Evolutionary conservation across 2,888 invertebrate species (phyloP).

Genomic region (Drosophila engyochracea): DNA sequence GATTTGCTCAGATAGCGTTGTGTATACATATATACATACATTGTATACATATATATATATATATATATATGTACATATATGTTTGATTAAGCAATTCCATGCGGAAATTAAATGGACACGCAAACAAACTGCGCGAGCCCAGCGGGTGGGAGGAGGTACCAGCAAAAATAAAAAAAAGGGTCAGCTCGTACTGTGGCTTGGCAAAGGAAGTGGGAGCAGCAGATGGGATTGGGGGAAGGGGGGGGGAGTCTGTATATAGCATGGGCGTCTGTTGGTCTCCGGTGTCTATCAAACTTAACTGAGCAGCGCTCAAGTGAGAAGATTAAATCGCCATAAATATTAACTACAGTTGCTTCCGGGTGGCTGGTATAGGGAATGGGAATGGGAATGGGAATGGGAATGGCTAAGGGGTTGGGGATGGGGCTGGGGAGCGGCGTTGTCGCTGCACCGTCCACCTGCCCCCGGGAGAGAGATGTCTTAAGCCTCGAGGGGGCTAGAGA

Average conservation of each 20-base stretch:
- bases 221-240: conserved; percentile 3
- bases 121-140: conserved; percentile 62
- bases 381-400: not conserved
- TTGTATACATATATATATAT: not conserved
- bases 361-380: not conserved
- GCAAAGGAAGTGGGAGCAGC: conserved; percentile 1
- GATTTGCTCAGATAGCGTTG: conserved; percentile 34
- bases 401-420: not conserved
- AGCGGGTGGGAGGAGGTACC: conserved; percentile 10
- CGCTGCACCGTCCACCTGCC: conserved; percentile 1
- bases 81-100: conserved; percentile 79
- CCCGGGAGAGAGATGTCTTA: conserved; percentile 8
- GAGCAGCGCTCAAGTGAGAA: conserved; percentile 79
- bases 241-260: not conserved
- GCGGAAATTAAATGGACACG: conserved; percentile 82
- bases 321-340: conserved; percentile 83
- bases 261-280: conserved; percentile 7
- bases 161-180: conserved; percentile 46
- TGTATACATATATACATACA: not conserved
- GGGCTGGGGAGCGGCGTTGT: conserved; percentile 1
- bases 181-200: conserved; percentile 34
- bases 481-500: conserved; percentile 8
- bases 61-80: conserved; percentile 17
- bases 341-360: conserved; percentile 76
- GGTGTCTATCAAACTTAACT: conserved; percentile 76